These are phyloP conservation scores for Sminthopsis crassicaudata DNA, from an alignment of 2,113 vertebrate genomes.

Conservation along the genomic window DNA sequence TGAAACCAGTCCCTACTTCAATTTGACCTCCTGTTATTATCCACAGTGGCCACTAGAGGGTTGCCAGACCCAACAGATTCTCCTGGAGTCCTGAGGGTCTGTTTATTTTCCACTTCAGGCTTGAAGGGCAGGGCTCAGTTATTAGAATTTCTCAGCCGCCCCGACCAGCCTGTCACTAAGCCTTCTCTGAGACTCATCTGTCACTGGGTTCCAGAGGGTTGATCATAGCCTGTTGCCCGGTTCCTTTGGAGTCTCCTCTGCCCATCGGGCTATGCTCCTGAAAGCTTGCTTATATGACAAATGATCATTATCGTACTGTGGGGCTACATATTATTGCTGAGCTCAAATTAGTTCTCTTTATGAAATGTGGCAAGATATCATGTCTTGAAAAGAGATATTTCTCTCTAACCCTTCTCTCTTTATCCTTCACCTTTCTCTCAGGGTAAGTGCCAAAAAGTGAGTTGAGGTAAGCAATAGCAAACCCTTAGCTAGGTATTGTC, in stretches of 20 bases:
- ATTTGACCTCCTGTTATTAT: not conserved
- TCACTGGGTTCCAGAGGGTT: not conserved
- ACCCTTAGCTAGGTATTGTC: not conserved
- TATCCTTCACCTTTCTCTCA: not conserved
- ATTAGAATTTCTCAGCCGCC: not conserved
- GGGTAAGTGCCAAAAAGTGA: not conserved
- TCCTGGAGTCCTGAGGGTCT: not conserved
- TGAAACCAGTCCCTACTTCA: not conserved
- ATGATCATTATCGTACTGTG: not conserved
- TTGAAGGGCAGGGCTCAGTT: not conserved
- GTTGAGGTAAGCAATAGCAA: not conserved
- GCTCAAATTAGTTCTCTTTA: not conserved
- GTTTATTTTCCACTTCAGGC: not conserved
- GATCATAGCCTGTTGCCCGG: not conserved
- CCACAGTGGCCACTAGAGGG: not conserved
- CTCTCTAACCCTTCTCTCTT: not conserved
- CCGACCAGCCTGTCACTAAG: not conserved
- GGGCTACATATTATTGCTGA: not conserved
- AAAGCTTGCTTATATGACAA: not conserved
- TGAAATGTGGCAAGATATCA: not conserved
- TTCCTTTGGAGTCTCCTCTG: not conserved
- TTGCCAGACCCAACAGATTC: not conserved
- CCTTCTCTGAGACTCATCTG: not conserved
- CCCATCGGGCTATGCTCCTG: not conserved
- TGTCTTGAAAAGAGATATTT: not conserved